phyloP scores from a whole-genome alignment of 2,113 vertebrate species.

The Verasper variegatus region DNA sequence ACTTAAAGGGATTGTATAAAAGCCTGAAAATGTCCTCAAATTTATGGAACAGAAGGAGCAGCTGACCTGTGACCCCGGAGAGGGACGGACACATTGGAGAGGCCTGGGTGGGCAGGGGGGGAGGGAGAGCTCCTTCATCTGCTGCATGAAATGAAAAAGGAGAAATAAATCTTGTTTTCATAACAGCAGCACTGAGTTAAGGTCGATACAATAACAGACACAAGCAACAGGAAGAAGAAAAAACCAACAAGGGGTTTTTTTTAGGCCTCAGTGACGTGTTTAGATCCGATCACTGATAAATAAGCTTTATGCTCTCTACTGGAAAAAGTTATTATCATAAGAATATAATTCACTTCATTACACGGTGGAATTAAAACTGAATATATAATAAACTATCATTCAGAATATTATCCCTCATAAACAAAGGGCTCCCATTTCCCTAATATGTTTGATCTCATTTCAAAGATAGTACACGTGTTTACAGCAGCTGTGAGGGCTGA shows the following conservation, averaged over 20 bases:
- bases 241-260: not conserved
- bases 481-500: not conserved
- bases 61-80: slow-evolving; percentile 1
- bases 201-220: not conserved
- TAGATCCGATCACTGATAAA: not conserved
- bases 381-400: too few relatives aligned
- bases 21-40: not conserved
- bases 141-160: not conserved
- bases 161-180: not conserved
- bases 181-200: not conserved
- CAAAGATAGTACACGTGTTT: not conserved
- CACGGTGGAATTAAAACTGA: too few relatives aligned
- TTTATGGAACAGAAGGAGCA: not conserved
- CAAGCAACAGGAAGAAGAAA: not conserved
- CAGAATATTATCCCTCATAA: not conserved
- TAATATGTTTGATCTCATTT: fast-evolving
- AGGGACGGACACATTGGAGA: not conserved
- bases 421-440: not conserved
- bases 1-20: not conserved
- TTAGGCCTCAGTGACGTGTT: not conserved
- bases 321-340: not conserved
- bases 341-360: not conserved
- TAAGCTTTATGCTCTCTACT: not conserved
- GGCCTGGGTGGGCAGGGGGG: not conserved
- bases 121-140: not conserved